Evolutionary conservation across 2,113 vertebrate genomes (phyloP), one percentile per base, ranked within the genome.

Genomic region (Mesoclemmys tuberculata): DNA sequence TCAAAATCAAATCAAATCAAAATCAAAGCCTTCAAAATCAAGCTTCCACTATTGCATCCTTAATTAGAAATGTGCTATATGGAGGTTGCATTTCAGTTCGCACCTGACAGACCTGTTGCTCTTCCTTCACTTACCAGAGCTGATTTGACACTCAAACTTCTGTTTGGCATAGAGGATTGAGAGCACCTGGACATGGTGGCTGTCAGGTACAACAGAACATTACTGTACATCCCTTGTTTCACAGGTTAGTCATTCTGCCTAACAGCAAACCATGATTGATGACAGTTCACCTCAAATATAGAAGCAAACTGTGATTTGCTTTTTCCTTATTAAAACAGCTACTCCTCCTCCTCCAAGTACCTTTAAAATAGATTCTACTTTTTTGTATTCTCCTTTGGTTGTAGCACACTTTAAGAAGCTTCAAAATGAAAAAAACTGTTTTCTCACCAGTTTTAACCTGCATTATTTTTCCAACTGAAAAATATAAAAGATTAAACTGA

Each of bases 71-170:
- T 1, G 3, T 22, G 10, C 35, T 24, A 56, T 2, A 11, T 1
- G 29, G n/a, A 81, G 58, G 5, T 89, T 6, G 35, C 51, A 4
- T 44, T 56, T 4, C 1, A 13, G 48, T 11, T 31, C 58, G 55
- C 77, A 61, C 58, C 54, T 21, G 31, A 74, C 0, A 1, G 0
- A 2, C 31, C 86, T 68, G 27, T 51, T 49, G 41, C 68, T 91
- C 58, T 77, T 44, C 27, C 48, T 14, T 26, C 51, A 14, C 0
- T 0, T 54, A 21, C n/a, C 81, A 16, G 91, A 79, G 84, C 31
- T 55, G 58, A 9, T 18, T 61, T 61, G 71, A 85, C 82, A 49
- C 26, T 11, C 1, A 75, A 46, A 77, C 26, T 22, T 84, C 27
- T 21, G 88, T 19, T 3, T 1, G 11, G 24, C 93, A 71, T 81